A percentile compares a stretch with the other conserved stretches of the same genome.
These are phyloP conservation scores for Hippoglossus hippoglossus DNA, from an alignment of 2,797 vertebrate species.

Conservation along the genomic window DNA sequence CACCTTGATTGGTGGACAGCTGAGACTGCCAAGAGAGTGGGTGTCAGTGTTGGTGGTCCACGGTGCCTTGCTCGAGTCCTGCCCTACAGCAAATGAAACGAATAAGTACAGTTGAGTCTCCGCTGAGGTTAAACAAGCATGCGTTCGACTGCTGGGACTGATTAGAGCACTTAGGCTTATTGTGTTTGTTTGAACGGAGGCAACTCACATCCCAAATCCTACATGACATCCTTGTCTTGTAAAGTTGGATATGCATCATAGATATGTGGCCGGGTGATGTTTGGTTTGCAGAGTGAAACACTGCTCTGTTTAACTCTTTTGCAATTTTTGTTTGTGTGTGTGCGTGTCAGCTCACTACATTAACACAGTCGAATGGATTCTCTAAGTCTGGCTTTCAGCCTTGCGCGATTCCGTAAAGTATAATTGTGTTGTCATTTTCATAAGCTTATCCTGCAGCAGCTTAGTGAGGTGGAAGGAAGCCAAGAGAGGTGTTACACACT, in stretches of 20 bases:
- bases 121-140: conserved; percentile 59
- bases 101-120: conserved; percentile 45
- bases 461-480: conserved; percentile 49
- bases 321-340: conserved; percentile 16
- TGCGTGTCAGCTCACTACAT: conserved; percentile 11
- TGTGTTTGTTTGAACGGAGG: conserved; percentile 74
- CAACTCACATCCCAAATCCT: conserved; percentile 60
- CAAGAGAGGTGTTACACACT: conserved; percentile 48
- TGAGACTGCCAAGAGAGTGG: conserved; percentile 76
- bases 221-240: conserved; percentile 53
- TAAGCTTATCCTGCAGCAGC: conserved; percentile 50
- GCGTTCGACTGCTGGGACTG: conserved; percentile 64
- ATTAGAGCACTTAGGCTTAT: conserved; percentile 69
- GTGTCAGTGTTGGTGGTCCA: conserved; percentile 81
- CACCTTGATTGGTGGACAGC: conserved; percentile 81
- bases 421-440: conserved; percentile 65
- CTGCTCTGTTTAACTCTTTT: not conserved
- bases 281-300: conserved; percentile 53
- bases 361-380: conserved; percentile 40
- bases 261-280: conserved; percentile 44
- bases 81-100: conserved; percentile 53
- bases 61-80: conserved; percentile 46
- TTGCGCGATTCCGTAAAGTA: conserved; percentile 48
- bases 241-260: conserved; percentile 40
- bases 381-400: conserved; percentile 38